phyloP scores from a whole-genome alignment of 1,140 invertebrate genomes.

The Apolygus lucorum region DNA sequence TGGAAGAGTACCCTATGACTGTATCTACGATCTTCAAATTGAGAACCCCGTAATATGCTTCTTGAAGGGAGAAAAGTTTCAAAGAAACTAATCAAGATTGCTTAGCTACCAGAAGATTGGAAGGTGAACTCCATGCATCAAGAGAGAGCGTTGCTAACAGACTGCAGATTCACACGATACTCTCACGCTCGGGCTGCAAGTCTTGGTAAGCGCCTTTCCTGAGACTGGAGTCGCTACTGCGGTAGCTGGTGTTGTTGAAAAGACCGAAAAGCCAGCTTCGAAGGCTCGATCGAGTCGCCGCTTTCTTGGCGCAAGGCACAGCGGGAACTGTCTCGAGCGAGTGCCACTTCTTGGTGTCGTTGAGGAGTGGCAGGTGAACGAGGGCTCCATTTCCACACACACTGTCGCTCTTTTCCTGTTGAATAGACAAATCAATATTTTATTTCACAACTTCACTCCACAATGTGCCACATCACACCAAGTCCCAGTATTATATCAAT shows the following conservation, averaged over 20 bases:
- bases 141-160: no score
- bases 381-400: constrained; percentile 41
- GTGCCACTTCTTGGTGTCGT: constrained; percentile 59
- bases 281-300: constrained; percentile 42
- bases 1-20: no score
- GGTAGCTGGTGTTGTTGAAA: constrained; percentile 53
- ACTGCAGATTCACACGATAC: constrained; percentile 46
- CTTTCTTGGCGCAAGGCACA: constrained; percentile 41
- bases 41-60: no score
- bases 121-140: no score
- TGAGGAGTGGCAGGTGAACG: constrained; percentile 40
- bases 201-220: constrained; percentile 46
- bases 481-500: no score
- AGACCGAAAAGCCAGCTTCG: constrained; percentile 58
- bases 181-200: constrained; percentile 44
- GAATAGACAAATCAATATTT: no score
- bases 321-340: constrained; percentile 58
- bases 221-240: constrained; percentile 53
- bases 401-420: constrained; percentile 32
- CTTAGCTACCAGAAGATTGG: no score
- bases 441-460: no score
- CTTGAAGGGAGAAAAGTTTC: no score
- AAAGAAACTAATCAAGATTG: no score
- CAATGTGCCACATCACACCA: no score
- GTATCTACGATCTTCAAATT: no score